Percentiles rank a stretch among this genome's conserved stretches.
phyloP scores from a whole-genome alignment of 2,113 vertebrate genomes.

The Mobula birostris region DNA sequence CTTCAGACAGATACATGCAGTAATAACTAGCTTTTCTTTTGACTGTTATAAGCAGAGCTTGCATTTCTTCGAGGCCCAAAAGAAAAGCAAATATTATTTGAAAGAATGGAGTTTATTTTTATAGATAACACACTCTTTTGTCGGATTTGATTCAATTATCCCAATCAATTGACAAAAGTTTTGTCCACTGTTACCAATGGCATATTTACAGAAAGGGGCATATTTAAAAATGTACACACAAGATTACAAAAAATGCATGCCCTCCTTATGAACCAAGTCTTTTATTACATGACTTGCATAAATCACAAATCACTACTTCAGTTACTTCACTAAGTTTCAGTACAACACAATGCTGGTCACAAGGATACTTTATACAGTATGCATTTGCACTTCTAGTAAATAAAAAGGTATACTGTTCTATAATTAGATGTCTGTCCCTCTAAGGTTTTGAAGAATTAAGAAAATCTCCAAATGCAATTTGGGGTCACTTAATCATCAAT shows the following conservation, averaged over 20 bases:
- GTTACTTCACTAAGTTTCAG: neutral
- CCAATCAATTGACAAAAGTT: conserved; percentile 33
- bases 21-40: neutral
- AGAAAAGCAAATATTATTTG: neutral
- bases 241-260: conserved; percentile 26
- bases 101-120: neutral
- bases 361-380: neutral
- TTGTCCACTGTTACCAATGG: conserved; percentile 34
- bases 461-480: neutral
- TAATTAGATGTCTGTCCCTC: neutral
- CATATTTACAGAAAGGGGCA: conserved; percentile 26
- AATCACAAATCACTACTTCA: neutral
- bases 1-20: conserved; percentile 19
- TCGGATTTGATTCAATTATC: neutral
- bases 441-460: neutral
- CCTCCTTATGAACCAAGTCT: conserved; percentile 24
- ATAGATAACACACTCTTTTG: conserved; percentile 12
- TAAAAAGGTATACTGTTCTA: neutral
- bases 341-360: neutral
- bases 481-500: neutral
- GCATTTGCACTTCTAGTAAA: neutral
- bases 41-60: conserved; percentile 37
- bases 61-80: conserved; percentile 27
- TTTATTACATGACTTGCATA: neutral
- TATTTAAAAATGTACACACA: neutral